These are phyloP conservation scores for Branchipolynoe longqiensis DNA, from an alignment of 2,888 invertebrate species.

Conservation along the genomic window DNA sequence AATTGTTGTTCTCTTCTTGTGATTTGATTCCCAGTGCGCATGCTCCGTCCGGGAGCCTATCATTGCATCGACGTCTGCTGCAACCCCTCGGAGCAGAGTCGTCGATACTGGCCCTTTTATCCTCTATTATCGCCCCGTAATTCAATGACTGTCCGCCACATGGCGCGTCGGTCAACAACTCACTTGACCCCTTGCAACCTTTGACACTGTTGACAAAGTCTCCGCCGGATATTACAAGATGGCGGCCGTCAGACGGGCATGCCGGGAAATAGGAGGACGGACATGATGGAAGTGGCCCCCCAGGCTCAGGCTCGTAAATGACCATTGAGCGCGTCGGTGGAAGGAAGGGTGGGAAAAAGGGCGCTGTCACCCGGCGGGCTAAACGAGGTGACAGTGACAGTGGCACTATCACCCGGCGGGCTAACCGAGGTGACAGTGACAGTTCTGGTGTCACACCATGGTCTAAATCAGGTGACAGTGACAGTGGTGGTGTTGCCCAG, in stretches of 20 bases:
- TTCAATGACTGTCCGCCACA: not conserved
- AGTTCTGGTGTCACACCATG: too few relatives aligned
- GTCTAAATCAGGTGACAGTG: too few relatives aligned
- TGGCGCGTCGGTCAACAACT: slow-evolving; percentile 15
- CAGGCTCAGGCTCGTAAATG: not conserved
- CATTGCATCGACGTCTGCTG: slow-evolving; percentile 13
- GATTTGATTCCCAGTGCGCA: not conserved
- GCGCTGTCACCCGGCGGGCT: not conserved
- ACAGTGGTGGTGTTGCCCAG: too few relatives aligned
- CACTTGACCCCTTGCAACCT: not conserved
- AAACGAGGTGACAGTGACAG: not conserved
- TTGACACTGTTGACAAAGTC: slow-evolving; percentile 23
- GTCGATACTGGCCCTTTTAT: slow-evolving; percentile 4
- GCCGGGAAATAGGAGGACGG: not conserved
- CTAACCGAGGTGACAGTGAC: too few relatives aligned
- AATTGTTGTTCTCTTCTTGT: too few relatives aligned
- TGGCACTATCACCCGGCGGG: too few relatives aligned
- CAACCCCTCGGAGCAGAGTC: not conserved
- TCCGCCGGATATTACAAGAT: slow-evolving; percentile 27
- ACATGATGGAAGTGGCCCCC: not conserved
- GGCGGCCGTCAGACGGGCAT: not conserved
- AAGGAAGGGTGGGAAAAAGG: not conserved
- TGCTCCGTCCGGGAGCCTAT: slow-evolving; percentile 2
- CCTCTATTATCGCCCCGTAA: slow-evolving; percentile 16
- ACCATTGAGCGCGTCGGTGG: not conserved